A percentile compares a stretch with the other conserved stretches of the same genome.
Conservation (phyloP, 2,797 vertebrate genomes). For the Danio choprae region DNA sequence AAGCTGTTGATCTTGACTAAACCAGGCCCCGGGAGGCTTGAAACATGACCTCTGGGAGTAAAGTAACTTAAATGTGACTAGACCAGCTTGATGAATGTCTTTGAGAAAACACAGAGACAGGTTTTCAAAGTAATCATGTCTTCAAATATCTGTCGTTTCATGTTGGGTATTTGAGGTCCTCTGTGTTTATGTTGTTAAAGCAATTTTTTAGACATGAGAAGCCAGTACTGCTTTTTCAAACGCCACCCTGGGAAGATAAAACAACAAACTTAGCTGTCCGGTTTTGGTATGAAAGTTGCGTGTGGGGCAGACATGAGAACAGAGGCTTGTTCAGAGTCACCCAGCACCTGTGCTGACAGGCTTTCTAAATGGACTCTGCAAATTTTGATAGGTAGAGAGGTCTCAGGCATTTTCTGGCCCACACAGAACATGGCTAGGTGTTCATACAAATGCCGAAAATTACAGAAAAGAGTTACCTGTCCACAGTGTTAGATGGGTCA, state of each 20-base stretch:
- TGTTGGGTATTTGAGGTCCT: neutral
- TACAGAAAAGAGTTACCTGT: constrained; percentile 47
- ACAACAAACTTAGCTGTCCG: constrained; percentile 6
- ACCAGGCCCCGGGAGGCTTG: neutral
- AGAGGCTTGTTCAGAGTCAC: constrained; percentile 34
- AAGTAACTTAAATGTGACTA: constrained; percentile 11
- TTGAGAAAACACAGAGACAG: constrained; percentile 9
- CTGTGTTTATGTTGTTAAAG: constrained; percentile 10
- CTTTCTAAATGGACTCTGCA: constrained; percentile 8
- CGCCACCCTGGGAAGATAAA: constrained; percentile 5
- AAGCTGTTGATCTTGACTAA: neutral
- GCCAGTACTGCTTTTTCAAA: constrained; percentile 25
- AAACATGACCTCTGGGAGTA: neutral
- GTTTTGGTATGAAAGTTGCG: neutral
- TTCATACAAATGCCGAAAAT: neutral
- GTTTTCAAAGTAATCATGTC: constrained; percentile 14
- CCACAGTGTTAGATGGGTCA: constrained; percentile 7
- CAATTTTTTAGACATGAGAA: constrained; percentile 18
- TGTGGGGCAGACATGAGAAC: constrained; percentile 1
- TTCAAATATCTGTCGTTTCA: constrained; percentile 23
- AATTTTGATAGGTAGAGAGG: neutral
- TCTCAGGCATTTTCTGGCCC: constrained; percentile 13
- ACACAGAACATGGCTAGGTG: constrained; percentile 6
- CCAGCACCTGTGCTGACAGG: constrained; percentile 28
- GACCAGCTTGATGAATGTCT: neutral